Evolutionary conservation across 1,140 invertebrate species (phyloP).

Genomic region (Lasioglossum baleicum): DNA sequence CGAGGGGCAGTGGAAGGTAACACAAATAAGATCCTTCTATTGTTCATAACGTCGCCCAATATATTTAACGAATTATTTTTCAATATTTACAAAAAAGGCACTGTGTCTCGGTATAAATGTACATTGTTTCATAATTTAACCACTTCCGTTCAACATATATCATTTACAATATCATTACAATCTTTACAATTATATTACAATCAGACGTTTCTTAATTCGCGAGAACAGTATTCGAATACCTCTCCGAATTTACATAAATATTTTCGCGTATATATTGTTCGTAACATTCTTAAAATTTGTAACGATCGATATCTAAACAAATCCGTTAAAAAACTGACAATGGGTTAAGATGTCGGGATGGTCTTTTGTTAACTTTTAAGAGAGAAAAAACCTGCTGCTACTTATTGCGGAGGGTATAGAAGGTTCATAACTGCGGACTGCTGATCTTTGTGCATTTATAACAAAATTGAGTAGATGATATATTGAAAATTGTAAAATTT

Average conservation of each 20-base stretch:
- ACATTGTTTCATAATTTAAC: background rate
- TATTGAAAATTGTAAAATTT: no score
- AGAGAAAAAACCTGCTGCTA: background rate
- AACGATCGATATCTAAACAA: background rate
- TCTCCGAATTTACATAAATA: slow-evolving; percentile 11
- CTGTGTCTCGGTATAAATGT: slow-evolving; percentile 1
- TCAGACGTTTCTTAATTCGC: background rate
- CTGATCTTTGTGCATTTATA: no score
- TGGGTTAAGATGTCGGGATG: background rate
- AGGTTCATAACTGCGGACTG: background rate
- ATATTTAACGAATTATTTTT: slow-evolving; percentile 73
- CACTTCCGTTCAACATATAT: slow-evolving; percentile 16
- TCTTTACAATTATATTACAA: slow-evolving; percentile 24
- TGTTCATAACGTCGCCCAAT: slow-evolving; percentile 70
- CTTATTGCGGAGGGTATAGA: background rate
- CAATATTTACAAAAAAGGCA: slow-evolving; percentile 68
- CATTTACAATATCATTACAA: slow-evolving; percentile 40
- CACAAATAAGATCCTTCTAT: slow-evolving; percentile 21
- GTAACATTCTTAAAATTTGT: slow-evolving; percentile 30
- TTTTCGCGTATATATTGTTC: background rate
- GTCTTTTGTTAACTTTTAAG: background rate
- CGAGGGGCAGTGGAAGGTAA: background rate
- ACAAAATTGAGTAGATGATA: no score
- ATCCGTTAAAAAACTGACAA: background rate
- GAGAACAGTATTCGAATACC: background rate